Conservation (phyloP, 92 coral and sea anemone species). For the Montipora capitata region DNA sequence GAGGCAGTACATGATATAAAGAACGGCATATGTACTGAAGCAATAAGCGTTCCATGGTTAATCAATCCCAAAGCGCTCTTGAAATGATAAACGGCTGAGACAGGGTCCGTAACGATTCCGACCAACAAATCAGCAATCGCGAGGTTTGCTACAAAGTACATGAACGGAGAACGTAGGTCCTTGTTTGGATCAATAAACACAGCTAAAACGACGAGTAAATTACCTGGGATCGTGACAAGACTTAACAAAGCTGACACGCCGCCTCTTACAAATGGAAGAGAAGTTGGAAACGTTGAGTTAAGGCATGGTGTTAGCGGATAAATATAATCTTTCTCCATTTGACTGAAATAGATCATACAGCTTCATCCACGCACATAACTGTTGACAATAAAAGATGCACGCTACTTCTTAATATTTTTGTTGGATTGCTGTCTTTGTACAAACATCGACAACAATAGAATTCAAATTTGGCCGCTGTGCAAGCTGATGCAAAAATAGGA, state of each 20-base stretch:
- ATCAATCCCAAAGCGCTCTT: slow-evolving; percentile 84
- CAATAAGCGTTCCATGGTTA: slow-evolving; percentile 56
- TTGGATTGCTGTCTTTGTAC: not conserved
- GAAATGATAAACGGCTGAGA: slow-evolving; percentile 83
- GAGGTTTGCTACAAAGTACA: slow-evolving; percentile 84
- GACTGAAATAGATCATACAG: not conserved
- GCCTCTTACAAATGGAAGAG: slow-evolving; percentile 85
- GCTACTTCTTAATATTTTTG: not conserved
- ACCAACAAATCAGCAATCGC: slow-evolving; percentile 88
- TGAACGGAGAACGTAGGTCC: slow-evolving; percentile 86
- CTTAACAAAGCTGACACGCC: slow-evolving; percentile 79
- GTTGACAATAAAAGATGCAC: too few relatives aligned
- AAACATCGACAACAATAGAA: slow-evolving; percentile 3
- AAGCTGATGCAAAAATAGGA: not conserved
- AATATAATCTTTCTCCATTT: slow-evolving; percentile 18
- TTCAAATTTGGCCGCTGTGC: not conserved
- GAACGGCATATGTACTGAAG: slow-evolving; percentile 95
- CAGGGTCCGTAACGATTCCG: slow-evolving; percentile 97
- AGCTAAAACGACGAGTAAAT: slow-evolving; percentile 84
- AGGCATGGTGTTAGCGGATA: slow-evolving; percentile 56
- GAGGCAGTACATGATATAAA: slow-evolving; percentile 97
- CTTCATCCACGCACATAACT: too few relatives aligned
- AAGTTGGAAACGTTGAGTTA: slow-evolving; percentile 74
- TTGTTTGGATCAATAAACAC: slow-evolving; percentile 87
- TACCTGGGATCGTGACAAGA: slow-evolving; percentile 88